These are phyloP conservation scores for Caenorhabditis afra DNA, from an alignment of 2,888 invertebrate genomes.

Conservation along the genomic window DNA sequence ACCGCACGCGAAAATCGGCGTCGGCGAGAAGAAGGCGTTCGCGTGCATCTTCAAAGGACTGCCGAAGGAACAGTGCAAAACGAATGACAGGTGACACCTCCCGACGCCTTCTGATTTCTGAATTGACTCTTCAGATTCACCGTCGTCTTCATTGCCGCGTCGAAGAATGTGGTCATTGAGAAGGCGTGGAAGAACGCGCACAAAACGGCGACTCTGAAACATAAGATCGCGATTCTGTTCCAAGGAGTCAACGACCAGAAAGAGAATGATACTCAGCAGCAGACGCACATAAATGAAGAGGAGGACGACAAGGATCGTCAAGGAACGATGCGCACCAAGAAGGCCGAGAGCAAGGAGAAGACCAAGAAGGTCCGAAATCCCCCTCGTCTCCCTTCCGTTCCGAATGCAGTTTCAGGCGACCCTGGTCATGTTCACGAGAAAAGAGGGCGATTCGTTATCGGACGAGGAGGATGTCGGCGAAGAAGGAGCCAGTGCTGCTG, in stretches of 20 bases:
- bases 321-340: conserved; percentile 20
- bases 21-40: conserved; percentile 20
- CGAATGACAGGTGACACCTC: conserved; percentile 1
- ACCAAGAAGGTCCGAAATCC: conserved; percentile 28
- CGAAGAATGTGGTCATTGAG: conserved; percentile 17
- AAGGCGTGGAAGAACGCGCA: conserved; percentile 15
- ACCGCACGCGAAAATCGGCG: neutral
- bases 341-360: conserved; percentile 2
- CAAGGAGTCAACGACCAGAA: conserved; percentile 30
- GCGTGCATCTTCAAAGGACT: conserved; percentile 21
- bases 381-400: no score
- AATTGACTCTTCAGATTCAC: conserved; percentile 17
- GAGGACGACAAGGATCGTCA: conserved; percentile 43
- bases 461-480: conserved; percentile 28
- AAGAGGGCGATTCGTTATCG: conserved; percentile 32
- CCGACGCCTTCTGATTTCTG: neutral
- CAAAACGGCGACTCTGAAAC: conserved; percentile 14
- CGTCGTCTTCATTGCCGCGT: conserved; percentile 10
- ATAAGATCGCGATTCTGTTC: conserved; percentile 10
- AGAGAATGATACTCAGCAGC: conserved; percentile 30
- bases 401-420: conserved; percentile 11
- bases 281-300: conserved; percentile 23
- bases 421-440: conserved; percentile 37
- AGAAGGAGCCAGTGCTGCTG: neutral
- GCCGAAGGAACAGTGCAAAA: conserved; percentile 1